Percentiles rank a stretch among this genome's conserved stretches.
Evolutionary conservation across 2,113 vertebrate genomes (phyloP).

Genomic region (Zeus faber): DNA sequence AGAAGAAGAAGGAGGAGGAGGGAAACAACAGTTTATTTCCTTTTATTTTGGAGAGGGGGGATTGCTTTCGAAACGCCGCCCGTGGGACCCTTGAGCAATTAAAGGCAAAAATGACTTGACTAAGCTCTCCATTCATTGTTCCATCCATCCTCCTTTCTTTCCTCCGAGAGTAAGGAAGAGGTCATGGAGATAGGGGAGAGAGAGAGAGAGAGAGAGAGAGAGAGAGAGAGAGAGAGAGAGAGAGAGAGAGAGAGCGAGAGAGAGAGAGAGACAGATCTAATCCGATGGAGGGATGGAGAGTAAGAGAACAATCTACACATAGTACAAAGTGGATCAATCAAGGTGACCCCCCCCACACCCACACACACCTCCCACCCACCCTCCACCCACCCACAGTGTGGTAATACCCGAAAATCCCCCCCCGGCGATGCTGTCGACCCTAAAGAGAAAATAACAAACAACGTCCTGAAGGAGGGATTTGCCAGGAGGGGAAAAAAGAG

Average conservation of each 20-base stretch:
- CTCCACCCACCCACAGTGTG: too few species aligned
- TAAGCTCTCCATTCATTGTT: slow-evolving; percentile 65
- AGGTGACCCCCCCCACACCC: slow-evolving; percentile 54
- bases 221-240: too few species aligned
- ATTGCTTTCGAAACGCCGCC: slow-evolving; percentile 63
- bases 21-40: slow-evolving; percentile 69
- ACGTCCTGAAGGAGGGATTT: too few species aligned
- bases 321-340: slow-evolving; percentile 51
- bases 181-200: slow-evolving; percentile 47
- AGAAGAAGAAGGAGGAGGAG: slow-evolving; percentile 53
- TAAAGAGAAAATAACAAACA: background rate
- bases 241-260: too few species aligned
- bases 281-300: too few species aligned
- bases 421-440: slow-evolving; percentile 22
- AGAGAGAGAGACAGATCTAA: too few species aligned
- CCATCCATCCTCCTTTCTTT: slow-evolving; percentile 26
- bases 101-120: slow-evolving; percentile 69
- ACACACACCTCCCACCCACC: too few species aligned
- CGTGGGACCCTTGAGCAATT: slow-evolving; percentile 68
- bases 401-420: slow-evolving; percentile 42
- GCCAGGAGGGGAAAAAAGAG: too few species aligned
- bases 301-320: slow-evolving; percentile 50
- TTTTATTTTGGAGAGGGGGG: too few species aligned
- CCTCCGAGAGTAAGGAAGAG: slow-evolving; percentile 46
- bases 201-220: too few species aligned